phyloP scores from a whole-genome alignment of 1,140 invertebrate genomes.

The Aphis gossypii region DNA sequence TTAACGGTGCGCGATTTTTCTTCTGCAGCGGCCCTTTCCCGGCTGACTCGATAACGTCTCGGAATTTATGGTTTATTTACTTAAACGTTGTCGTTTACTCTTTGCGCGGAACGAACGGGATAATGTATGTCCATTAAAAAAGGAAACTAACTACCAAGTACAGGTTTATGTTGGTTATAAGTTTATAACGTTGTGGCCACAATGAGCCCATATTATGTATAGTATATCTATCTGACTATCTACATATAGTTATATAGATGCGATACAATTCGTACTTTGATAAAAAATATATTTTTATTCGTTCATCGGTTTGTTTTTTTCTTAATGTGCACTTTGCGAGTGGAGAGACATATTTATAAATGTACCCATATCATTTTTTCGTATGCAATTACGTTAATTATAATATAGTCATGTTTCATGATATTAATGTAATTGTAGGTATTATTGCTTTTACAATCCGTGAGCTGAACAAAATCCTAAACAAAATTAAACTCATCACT shows the following conservation, averaged over 20 bases:
- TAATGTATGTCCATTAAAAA: slow-evolving; percentile 18
- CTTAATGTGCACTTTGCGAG: no score
- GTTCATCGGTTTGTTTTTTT: not conserved
- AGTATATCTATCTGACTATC: not conserved
- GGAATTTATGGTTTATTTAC: slow-evolving; percentile 29
- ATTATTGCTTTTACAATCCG: not conserved
- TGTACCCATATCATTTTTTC: not conserved
- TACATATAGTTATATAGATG: not conserved
- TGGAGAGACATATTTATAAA: no score
- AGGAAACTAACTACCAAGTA: not conserved
- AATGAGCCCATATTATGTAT: not conserved
- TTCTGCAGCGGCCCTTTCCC: not conserved
- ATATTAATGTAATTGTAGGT: no score
- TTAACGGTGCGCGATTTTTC: not conserved
- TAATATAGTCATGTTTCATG: no score
- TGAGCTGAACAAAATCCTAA: not conserved
- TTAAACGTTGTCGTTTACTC: slow-evolving; percentile 8
- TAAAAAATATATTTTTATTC: not conserved
- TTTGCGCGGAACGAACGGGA: not conserved
- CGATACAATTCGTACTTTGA: not conserved
- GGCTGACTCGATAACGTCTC: not conserved
- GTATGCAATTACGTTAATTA: not conserved
- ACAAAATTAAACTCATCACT: not conserved
- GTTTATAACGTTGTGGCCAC: not conserved
- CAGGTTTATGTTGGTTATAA: not conserved